A percentile compares a stretch with the other conserved stretches of the same genome.
Evolutionary conservation across 2,888 invertebrate genomes (phyloP).

Genomic region (Cacoxenus indagator): DNA sequence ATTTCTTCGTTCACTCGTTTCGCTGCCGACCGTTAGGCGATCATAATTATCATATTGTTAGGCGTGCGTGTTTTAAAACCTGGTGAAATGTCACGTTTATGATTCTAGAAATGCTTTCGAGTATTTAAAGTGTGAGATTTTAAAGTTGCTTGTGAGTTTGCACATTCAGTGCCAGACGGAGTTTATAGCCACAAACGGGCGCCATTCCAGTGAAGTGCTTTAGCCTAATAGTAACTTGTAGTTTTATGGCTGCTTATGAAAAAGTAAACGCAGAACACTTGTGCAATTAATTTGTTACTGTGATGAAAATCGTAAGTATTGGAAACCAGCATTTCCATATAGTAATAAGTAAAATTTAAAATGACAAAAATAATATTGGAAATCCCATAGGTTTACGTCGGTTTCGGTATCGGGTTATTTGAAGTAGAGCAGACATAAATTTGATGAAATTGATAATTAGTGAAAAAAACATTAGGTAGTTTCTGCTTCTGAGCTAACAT

Average conservation of each 20-base stretch:
- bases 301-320: background rate
- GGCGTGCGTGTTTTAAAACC: background rate
- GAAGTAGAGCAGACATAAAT: too few species aligned
- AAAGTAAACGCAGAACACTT: background rate
- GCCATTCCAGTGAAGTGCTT: too few species aligned
- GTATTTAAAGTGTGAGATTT: background rate
- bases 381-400: too few species aligned
- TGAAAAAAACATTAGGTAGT: too few species aligned
- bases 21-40: constrained; percentile 29
- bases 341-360: background rate
- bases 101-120: background rate
- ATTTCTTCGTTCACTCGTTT: background rate
- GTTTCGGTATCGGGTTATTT: too few species aligned
- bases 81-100: background rate
- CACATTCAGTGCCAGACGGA: background rate
- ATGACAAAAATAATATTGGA: too few species aligned
- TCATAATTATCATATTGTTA: constrained; percentile 30
- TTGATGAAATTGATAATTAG: too few species aligned
- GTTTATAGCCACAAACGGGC: too few species aligned
- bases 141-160: background rate
- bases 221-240: background rate
- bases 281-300: background rate
- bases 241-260: background rate
- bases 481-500: too few species aligned
- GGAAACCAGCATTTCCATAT: too few species aligned